Conservation (phyloP, 1,140 invertebrate species). For the Hyles euphorbiae region DNA sequence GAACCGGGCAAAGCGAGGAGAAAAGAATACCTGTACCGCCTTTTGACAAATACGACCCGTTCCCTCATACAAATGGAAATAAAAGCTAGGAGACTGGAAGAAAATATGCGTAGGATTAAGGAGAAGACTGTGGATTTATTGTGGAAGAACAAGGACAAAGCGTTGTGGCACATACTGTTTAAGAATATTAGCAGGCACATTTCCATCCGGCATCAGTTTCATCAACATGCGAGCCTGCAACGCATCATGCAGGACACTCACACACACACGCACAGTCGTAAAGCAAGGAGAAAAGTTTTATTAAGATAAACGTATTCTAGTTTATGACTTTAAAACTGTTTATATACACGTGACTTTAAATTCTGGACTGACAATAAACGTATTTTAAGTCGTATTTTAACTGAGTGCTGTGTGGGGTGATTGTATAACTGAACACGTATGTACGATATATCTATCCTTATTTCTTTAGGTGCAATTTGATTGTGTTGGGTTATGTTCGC, state of each 20-base stretch:
- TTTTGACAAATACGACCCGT: slow-evolving; percentile 72
- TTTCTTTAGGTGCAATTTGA: slow-evolving; percentile 31
- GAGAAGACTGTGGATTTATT: slow-evolving; percentile 74
- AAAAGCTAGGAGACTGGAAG: slow-evolving; percentile 73
- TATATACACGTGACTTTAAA: slow-evolving; percentile 21
- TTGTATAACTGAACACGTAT: slow-evolving; percentile 27
- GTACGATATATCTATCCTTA: slow-evolving; percentile 32
- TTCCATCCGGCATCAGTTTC: slow-evolving; percentile 69
- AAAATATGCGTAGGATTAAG: slow-evolving; percentile 75
- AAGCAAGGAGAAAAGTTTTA: slow-evolving; percentile 67
- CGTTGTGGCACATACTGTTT: slow-evolving; percentile 72
- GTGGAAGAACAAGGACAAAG: slow-evolving; percentile 75
- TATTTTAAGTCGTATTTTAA: slow-evolving; percentile 22
- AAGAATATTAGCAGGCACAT: slow-evolving; percentile 74
- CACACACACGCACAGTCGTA: slow-evolving; percentile 79
- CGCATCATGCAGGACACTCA: slow-evolving; percentile 77
- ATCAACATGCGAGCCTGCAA: slow-evolving; percentile 66
- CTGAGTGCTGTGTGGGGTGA: slow-evolving; percentile 10
- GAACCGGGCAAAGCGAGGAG: slow-evolving; percentile 54
- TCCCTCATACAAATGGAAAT: slow-evolving; percentile 76
- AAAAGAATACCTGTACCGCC: slow-evolving; percentile 69
- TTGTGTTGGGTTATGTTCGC: slow-evolving; percentile 28
- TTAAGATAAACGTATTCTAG: slow-evolving; percentile 18
- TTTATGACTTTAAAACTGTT: slow-evolving; percentile 21
- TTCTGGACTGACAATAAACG: slow-evolving; percentile 34